A percentile compares a stretch with the other conserved stretches of the same genome.
Evolutionary conservation across 2,797 vertebrate genomes (phyloP).

Genomic region (Halcyon leucocephala): DNA sequence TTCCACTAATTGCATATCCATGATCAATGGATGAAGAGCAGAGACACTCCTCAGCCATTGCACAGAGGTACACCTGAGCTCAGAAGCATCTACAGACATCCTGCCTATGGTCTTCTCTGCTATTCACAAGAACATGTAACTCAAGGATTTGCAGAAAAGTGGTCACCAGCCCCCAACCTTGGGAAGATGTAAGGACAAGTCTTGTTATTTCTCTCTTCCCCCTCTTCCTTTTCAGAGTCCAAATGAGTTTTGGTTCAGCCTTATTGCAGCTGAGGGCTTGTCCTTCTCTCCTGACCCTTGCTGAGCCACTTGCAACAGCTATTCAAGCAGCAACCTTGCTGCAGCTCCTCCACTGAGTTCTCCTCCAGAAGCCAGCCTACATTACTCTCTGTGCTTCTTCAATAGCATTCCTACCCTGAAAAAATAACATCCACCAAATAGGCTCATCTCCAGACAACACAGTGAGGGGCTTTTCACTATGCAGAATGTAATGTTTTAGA

Average conservation of each 20-base stretch:
- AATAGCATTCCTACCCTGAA: not conserved
- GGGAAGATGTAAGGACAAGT: not conserved
- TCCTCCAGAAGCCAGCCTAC: rapidly evolving
- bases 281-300: not conserved
- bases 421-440: not conserved
- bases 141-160: not conserved
- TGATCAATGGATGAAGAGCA: not conserved
- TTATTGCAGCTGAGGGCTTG: not conserved
- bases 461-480: not conserved
- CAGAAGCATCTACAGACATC: not conserved
- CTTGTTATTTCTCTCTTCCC: not conserved
- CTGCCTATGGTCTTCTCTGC: not conserved
- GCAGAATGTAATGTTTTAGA: not conserved
- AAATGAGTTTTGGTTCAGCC: not conserved
- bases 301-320: not conserved
- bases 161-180: not conserved
- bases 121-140: not conserved
- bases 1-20: not conserved
- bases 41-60: not conserved
- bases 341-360: not conserved
- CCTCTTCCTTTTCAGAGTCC: not conserved
- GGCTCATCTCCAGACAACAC: not conserved
- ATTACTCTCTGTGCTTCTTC: not conserved
- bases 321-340: not conserved
- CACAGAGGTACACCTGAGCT: not conserved